Base-by-base conservation (phyloP, 1,140 invertebrate genomes). In the Bradysia coprophila region DNA sequence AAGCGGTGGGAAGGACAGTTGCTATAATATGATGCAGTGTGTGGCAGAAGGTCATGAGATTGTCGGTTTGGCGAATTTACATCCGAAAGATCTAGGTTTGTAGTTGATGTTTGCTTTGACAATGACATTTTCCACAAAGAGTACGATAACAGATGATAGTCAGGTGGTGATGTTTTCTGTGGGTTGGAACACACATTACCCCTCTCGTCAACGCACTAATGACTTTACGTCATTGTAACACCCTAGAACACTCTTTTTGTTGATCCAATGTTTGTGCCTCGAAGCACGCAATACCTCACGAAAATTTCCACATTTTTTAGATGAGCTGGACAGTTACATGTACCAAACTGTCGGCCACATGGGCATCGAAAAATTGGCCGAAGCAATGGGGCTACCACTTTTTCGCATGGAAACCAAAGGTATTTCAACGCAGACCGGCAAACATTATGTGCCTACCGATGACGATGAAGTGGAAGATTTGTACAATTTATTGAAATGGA, bases 391-490 rank as follows among this genome's bases (percentile, higher is more conserved):
- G 2, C 63, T 98, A 44, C 93, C 94, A 11, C 63, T 99, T 5
- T 98, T 84, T 61, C 70, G 87, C 49, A 76, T 83, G 51, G 66
- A 69, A 37, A 98, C 95, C 33, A 69, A 74, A 54, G 94, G 94
- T 21, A 72, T 72, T 48, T 81, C 89, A 21, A 61, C 76, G 61
- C 66, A 78, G 65, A 71, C 77, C 65, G 80, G 80, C 15, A 80
- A 78, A 66, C 73, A 84, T 50, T 98, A 98, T 65, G 66, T 73
- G 37, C 79, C 79, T 44, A 85, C 80, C 24, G 75, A 79, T 38
- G 76, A 82, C 56, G 96, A 98, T 75, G 95, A 99, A 73, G 95
- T 98, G n/a, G 96, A 99, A 67, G 95, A 98, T 71, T 69, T 99
- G 18, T 96, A 80, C 62, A 67, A 75, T 45, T 71, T 98, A 21